Evolutionary conservation across 2,113 vertebrate species (phyloP), one percentile per base, ranked within the genome.

Genomic region (Pollimyrus isidori): DNA sequence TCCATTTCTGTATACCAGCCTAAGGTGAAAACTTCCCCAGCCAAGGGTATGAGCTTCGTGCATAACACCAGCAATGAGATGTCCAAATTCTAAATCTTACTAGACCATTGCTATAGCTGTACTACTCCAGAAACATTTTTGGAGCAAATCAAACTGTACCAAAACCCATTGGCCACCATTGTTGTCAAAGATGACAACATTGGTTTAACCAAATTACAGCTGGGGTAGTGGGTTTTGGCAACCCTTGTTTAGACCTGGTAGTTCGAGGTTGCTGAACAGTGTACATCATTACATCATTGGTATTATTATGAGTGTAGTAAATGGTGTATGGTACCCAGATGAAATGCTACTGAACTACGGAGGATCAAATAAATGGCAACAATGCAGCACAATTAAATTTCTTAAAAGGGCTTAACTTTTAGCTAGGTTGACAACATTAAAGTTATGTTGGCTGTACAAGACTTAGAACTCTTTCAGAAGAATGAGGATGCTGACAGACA

Each of bases 141-240:
- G 91, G 96, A 97, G 92, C 95, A 95, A 93, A 96, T 96, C 90
- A 96, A 96, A 9, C 95, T 97, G 1, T 96, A 96, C 89, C 95
- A 96, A 93, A 95, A 83, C 86, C 93, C 96, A 88, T 94, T 96
- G 17, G 82, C 91, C 0, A 94, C 89, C 86, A 96, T 94, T 96
- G n/a, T 90, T 91, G 0, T 91, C 93, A 91, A 96, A 93, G 88
- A 96, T 96, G 0, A 92, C 96, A 95, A 97, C 92, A 96, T 95
- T 0, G 96, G 95, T 19, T 91, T 96, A 87, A 90, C 53, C 48
- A 96, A 96, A 90, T 94, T 96, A 85, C 93, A 0, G 94, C 94
- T 0, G 96, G 96, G 96, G 96, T 96, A 35, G 26, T 15, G 9
- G n/a, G 26, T 4, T 73, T 73, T n/a, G 56, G 56, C 56, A 58